A percentile compares a stretch with the other conserved stretches of the same genome.
These are phyloP conservation scores for Bufotes viridis DNA, from an alignment of 2,797 vertebrate genomes.

Conservation along the genomic window DNA sequence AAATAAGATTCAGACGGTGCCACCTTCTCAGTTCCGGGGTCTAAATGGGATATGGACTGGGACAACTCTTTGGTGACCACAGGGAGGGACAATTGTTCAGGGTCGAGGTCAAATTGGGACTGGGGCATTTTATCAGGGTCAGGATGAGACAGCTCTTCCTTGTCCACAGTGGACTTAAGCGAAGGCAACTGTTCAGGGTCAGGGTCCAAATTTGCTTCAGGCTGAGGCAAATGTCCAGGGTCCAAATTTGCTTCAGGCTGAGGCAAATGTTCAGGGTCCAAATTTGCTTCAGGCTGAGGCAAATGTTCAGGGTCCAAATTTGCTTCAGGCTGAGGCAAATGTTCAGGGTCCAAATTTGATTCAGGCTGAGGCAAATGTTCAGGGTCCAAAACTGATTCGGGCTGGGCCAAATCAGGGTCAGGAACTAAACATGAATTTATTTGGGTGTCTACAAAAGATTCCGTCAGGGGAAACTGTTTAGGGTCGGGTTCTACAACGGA, in stretches of 20 bases:
- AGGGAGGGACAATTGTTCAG: neutral
- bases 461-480: neutral
- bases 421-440: neutral
- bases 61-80: neutral
- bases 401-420: neutral
- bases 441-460: neutral
- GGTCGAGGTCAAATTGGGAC: neutral
- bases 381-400: neutral
- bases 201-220: neutral
- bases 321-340: neutral
- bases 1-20: neutral
- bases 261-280: neutral
- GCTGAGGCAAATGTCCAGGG: neutral
- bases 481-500: neutral
- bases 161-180: neutral
- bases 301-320: neutral
- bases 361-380: neutral
- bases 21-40: neutral
- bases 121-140: neutral
- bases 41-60: constrained; percentile 10
- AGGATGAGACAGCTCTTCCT: neutral
- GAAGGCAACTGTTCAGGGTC: neutral
- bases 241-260: neutral
- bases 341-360: neutral
- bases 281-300: neutral